Conservation (phyloP, 2,888 invertebrate species). For the Pseudococcus longispinus region DNA sequence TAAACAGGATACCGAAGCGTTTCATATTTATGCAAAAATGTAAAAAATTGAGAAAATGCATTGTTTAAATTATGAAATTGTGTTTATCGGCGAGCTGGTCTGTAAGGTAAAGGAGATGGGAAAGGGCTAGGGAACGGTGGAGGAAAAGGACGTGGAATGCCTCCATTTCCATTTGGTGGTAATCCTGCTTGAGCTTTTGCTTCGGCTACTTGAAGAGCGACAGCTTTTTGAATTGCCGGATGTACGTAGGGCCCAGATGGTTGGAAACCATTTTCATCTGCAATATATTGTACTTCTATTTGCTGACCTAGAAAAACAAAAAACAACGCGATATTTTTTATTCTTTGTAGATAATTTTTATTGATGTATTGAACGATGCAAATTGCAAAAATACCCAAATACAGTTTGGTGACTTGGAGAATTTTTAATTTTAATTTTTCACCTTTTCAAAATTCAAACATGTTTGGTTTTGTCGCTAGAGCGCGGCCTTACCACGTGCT, state of each 20-base stretch:
- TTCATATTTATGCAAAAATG: neutral
- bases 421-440: too few species aligned
- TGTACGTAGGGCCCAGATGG: constrained; percentile 60
- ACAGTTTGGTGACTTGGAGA: too few species aligned
- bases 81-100: constrained; percentile 26
- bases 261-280: constrained; percentile 61
- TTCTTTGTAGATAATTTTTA: too few species aligned
- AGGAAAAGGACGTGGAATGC: constrained; percentile 32
- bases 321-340: neutral
- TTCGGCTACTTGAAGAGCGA: constrained; percentile 60
- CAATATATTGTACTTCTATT: constrained; percentile 60
- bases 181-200: constrained; percentile 56
- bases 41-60: neutral
- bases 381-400: too few species aligned
- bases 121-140: constrained; percentile 26
- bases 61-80: neutral
- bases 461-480: too few species aligned
- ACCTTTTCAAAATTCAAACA: too few species aligned
- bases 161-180: constrained; percentile 1
- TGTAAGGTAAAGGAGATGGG: constrained; percentile 36
- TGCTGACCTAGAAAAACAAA: constrained; percentile 56
- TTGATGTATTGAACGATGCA: too few species aligned
- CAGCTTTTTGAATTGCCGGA: constrained; percentile 61
- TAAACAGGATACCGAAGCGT: neutral
- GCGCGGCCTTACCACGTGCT: too few species aligned